These are phyloP conservation scores for Pocota personata DNA, from an alignment of 2,888 invertebrate genomes.

Conservation along the genomic window DNA sequence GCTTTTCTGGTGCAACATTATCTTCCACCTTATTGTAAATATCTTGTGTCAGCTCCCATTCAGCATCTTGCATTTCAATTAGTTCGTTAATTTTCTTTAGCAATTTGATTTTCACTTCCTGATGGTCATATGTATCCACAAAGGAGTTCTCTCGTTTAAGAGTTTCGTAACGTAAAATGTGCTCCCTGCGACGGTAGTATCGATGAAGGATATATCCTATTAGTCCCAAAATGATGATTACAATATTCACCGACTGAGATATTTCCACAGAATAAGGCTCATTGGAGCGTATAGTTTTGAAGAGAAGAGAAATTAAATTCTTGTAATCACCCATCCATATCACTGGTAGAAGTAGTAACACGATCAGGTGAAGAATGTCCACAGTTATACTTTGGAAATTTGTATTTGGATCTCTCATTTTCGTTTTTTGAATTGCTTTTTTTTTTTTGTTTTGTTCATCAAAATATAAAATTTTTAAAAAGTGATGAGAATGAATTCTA, in stretches of 20 bases:
- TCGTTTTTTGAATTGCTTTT: not conserved
- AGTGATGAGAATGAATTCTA: not conserved
- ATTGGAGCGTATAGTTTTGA: constrained; percentile 49
- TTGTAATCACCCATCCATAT: constrained; percentile 62
- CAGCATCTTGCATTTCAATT: not conserved
- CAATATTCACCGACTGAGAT: not conserved
- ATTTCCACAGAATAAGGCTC: constrained; percentile 37
- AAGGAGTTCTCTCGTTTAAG: constrained; percentile 3
- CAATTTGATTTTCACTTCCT: constrained; percentile 19
- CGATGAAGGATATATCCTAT: constrained; percentile 3
- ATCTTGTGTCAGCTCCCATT: not conserved
- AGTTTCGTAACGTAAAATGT: not conserved
- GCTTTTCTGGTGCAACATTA: not conserved
- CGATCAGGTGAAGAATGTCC: constrained; percentile 20
- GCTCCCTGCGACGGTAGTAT: not conserved
- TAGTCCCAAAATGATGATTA: constrained; percentile 1
- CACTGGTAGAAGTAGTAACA: constrained; percentile 37
- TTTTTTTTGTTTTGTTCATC: not conserved
- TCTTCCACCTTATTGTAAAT: not conserved
- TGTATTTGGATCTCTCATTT: not conserved
- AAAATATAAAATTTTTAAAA: not conserved
- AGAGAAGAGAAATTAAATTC: constrained; percentile 64
- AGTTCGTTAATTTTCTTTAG: constrained; percentile 12
- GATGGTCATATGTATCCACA: constrained; percentile 20
- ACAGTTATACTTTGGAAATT: not conserved